A percentile compares a stretch with the other conserved stretches of the same genome.
Evolutionary conservation across 2,797 vertebrate genomes (phyloP).

Genomic region (Sphenodon punctatus): DNA sequence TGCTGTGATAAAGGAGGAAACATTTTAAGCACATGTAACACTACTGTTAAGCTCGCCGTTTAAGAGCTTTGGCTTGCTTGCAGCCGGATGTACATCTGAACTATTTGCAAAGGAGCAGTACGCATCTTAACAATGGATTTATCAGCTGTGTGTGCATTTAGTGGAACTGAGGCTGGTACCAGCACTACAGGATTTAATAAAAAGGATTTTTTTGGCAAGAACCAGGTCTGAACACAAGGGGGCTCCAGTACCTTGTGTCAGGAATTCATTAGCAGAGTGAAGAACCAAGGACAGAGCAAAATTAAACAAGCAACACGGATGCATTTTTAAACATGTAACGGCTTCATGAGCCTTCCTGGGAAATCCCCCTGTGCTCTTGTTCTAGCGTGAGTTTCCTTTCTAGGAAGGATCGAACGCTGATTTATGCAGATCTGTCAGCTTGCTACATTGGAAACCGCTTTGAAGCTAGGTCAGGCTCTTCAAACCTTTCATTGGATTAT

Average conservation of each 20-base stretch:
- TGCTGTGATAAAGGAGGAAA: accelerated
- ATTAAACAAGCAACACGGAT: too few relatives aligned
- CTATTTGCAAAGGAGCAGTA: too few relatives aligned
- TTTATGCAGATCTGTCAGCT: neutral
- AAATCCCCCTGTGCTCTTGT: neutral
- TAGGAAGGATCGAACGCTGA: neutral
- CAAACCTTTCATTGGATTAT: neutral
- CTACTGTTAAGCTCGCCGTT: neutral
- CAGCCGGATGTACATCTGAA: neutral
- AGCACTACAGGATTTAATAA: neutral
- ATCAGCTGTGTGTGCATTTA: accelerated
- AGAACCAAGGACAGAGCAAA: neutral
- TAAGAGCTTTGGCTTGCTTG: neutral
- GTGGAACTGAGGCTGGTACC: neutral
- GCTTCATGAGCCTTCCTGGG: neutral
- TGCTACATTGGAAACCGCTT: neutral
- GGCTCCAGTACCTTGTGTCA: neutral
- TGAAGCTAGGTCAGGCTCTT: accelerated
- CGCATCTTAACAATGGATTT: neutral
- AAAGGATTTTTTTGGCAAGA: neutral
- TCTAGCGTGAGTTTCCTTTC: neutral
- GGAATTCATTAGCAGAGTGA: neutral
- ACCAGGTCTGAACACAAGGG: neutral
- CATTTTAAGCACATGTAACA: neutral
- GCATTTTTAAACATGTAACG: neutral